A percentile compares a stretch with the other conserved stretches of the same genome.
phyloP scores from a whole-genome alignment of 2,797 vertebrate species.

The Falco biarmicus region DNA sequence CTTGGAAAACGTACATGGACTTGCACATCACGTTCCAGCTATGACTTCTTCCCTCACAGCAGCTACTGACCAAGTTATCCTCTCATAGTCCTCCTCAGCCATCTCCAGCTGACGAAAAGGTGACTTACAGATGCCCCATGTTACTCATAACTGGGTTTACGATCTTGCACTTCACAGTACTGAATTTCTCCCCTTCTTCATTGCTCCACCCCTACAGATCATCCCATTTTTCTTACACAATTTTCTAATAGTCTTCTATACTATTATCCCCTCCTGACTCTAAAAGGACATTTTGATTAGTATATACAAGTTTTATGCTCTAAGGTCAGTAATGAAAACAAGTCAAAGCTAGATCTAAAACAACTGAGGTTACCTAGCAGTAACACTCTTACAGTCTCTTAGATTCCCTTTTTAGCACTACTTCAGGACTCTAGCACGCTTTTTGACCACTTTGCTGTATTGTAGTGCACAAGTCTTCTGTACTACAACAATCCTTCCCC shows the following conservation, averaged over 20 bases:
- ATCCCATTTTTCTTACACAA: fast-evolving
- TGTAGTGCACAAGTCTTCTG: not conserved
- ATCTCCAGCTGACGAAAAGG: not conserved
- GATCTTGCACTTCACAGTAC: fast-evolving
- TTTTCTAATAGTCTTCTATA: not conserved
- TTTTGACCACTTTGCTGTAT: not conserved
- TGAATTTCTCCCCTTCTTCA: not conserved
- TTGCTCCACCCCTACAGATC: not conserved
- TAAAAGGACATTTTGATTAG: not conserved
- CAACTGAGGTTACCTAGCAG: not conserved
- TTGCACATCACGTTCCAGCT: not conserved
- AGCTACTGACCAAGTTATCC: not conserved
- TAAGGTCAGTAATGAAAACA: not conserved
- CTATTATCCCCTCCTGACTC: not conserved
- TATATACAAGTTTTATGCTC: not conserved
- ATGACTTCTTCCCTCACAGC: not conserved
- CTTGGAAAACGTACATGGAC: not conserved
- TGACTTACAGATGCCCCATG: not conserved
- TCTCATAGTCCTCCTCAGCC: not conserved
- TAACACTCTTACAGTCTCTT: not conserved
- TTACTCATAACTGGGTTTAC: not conserved
- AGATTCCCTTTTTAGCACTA: not conserved
- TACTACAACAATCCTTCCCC: not conserved
- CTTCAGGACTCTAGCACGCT: not conserved
- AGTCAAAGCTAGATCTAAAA: not conserved